Evolutionary conservation across 2,113 vertebrate genomes (phyloP), one percentile per base, ranked within the genome.

Genomic region (Pogonocichla stellata): DNA sequence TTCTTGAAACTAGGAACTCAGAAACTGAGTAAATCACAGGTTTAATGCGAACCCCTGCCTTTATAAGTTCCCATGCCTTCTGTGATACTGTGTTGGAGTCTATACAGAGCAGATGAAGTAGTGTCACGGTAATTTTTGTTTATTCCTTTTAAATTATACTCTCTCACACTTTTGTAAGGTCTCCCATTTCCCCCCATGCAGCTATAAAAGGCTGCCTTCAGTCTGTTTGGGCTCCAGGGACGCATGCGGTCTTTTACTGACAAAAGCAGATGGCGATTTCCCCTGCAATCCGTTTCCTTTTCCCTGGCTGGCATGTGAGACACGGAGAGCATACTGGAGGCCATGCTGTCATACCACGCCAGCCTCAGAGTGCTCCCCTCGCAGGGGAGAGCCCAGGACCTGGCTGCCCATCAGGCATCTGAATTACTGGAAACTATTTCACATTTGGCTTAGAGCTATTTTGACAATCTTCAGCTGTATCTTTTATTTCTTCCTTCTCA

Each of bases 201-300:
- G 78, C 64, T 97, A 95, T 95, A 96, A 97, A 97, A 90, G 82
- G 53, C 70, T 84, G 92, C 29, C 88, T 82, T 94, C 67, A 88
- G 53, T 70, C 87, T 86, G 80, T 92, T 88, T 88, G 77, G 90
- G 87, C 93, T 97, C 96, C 57, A 95, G 80, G 88, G 92, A 75
- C 5, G 38, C 60, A 93, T 42, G 22, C 34, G 7, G 78, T n/a
- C 53, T 92, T 91, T 97, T 96, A 95, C 87, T 97, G 96, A 97
- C 94, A 97, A 95, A 98, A 97, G 92, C 91, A 96, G 95, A 92
- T 96, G 97, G 88, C 26, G 24, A 89, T 97, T 96, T 97, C 80
- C 86, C 71, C 74, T 85, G 26, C 67, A 83, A 83, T 84, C 84
- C 79, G 3, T 94, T 88, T 88, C 90, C 72, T 93, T 97, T 62